These are phyloP conservation scores for Pristionchus pacificus DNA, from an alignment of 1,140 invertebrate genomes.

Conservation along the genomic window DNA sequence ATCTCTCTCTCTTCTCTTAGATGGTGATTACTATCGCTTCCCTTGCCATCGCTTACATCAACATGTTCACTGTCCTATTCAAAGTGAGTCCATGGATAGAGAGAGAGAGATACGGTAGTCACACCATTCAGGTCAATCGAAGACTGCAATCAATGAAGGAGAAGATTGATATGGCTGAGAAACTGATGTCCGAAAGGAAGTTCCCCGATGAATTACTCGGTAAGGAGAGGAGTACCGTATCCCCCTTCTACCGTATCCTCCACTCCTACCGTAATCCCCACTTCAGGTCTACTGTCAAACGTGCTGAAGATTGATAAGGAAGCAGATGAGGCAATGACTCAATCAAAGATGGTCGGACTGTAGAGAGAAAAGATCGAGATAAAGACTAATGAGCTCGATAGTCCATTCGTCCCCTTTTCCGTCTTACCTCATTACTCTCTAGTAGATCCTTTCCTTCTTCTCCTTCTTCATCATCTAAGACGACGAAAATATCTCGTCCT, in stretches of 20 bases:
- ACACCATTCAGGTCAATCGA: background rate
- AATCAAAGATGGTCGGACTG: no score
- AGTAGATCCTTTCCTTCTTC: no score
- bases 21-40: background rate
- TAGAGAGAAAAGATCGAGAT: no score
- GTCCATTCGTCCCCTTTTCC: no score
- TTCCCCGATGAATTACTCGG: background rate
- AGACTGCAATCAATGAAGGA: background rate
- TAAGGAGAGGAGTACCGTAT: background rate
- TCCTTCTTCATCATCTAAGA: no score
- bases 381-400: no score
- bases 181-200: background rate
- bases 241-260: background rate
- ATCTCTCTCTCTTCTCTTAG: background rate
- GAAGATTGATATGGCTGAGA: background rate
- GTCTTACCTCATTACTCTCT: no score
- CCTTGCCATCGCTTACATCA: background rate
- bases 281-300: no score
- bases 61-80: background rate
- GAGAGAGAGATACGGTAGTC: background rate
- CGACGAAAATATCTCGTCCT: no score
- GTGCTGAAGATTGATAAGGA: no score
- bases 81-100: background rate
- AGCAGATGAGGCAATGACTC: no score
- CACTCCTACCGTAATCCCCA: no score